These are phyloP conservation scores for Neostethus bicornis DNA, from an alignment of 2,797 vertebrate species.

Conservation along the genomic window DNA sequence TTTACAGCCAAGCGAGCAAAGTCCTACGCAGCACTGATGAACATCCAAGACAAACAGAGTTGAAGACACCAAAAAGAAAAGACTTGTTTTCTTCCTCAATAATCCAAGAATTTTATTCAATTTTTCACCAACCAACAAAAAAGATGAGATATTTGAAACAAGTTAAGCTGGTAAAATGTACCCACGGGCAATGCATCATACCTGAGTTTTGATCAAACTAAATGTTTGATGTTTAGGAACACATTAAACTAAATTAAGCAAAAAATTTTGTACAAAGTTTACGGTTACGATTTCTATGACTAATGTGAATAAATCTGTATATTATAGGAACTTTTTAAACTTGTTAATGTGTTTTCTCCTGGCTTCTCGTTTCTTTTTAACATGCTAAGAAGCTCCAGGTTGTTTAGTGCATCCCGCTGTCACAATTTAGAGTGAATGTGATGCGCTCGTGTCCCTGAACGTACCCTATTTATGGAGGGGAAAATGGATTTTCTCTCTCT, in stretches of 20 bases:
- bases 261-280: constrained; percentile 6
- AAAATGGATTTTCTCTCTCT: constrained; percentile 68
- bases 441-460: constrained; percentile 1
- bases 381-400: constrained; percentile 72
- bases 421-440: constrained; percentile 27
- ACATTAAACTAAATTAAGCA: background rate
- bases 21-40: constrained; percentile 86
- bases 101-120: background rate
- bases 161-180: constrained; percentile 4
- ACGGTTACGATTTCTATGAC: too few species aligned
- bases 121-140: constrained; percentile 11
- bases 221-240: constrained; percentile 7
- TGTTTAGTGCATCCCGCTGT: constrained; percentile 74
- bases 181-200: constrained; percentile 7
- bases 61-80: constrained; percentile 70
- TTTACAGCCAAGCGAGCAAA: constrained; percentile 91
- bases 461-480: constrained; percentile 63
- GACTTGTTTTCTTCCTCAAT: constrained; percentile 14
- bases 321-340: constrained; percentile 16
- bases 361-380: constrained; percentile 80
- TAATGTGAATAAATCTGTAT: constrained; percentile 3
- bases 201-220: constrained; percentile 3
- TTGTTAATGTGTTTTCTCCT: constrained; percentile 65
- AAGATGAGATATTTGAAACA: constrained; percentile 9
- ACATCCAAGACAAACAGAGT: constrained; percentile 92